Evolutionary conservation across 2,113 vertebrate genomes (phyloP).

Genomic region (Laticauda laticaudata): DNA sequence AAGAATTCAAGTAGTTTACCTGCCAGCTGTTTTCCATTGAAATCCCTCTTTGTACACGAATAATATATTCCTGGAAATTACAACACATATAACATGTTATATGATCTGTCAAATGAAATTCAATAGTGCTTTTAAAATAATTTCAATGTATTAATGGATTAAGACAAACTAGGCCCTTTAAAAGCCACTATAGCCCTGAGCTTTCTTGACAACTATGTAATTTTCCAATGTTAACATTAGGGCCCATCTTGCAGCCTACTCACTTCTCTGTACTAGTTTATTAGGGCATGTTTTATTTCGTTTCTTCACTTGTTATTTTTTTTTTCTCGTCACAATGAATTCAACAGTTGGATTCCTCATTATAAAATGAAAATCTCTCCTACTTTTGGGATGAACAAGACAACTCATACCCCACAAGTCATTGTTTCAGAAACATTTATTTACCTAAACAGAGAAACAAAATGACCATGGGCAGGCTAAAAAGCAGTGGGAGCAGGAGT

Average conservation of each 20-base stretch:
- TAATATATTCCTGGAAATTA: conserved; percentile 89
- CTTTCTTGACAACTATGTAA: not conserved
- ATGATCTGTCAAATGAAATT: not conserved
- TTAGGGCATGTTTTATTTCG: not conserved
- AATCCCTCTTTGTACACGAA: conserved; percentile 94
- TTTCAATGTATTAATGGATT: not conserved
- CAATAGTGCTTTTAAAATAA: not conserved
- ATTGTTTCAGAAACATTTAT: not conserved
- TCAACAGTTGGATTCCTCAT: not conserved
- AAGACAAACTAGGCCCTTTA: not conserved
- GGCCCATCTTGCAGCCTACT: not conserved
- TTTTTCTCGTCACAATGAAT: not conserved
- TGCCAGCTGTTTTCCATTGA: conserved; percentile 94
- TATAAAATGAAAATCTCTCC: not conserved
- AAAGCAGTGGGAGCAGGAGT: not conserved
- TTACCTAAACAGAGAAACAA: not conserved
- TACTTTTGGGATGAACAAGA: not conserved
- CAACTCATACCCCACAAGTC: not conserved
- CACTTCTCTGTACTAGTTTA: not conserved
- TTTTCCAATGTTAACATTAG: not conserved
- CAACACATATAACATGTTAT: not conserved
- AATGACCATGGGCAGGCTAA: not conserved
- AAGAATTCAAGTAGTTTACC: conserved; percentile 74
- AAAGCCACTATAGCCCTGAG: not conserved
- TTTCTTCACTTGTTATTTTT: not conserved